Evolutionary conservation across 2,113 vertebrate species (phyloP), one percentile per base, ranked within the genome.

Genomic region (Paramormyrops kingsleyae): DNA sequence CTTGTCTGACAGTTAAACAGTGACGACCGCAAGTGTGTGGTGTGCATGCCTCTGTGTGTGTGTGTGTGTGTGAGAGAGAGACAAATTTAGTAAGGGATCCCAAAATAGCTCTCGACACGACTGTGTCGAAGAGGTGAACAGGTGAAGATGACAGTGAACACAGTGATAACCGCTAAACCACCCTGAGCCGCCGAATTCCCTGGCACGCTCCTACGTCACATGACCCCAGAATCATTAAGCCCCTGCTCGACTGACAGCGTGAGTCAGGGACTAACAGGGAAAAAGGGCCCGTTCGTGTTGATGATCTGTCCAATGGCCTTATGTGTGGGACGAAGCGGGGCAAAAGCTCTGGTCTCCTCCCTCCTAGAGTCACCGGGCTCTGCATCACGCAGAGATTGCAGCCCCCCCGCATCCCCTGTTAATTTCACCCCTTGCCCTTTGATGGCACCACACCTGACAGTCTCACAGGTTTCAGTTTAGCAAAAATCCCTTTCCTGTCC

Each of bases 251-350:
- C 19, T 46, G 88, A 80, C 88, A 89, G 87, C 6, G n/a, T 35
- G 47, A 70, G 56, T 49, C 49, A 50, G 12, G 49, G 24, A 8
- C 39, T 13, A 15, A 27, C 24, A 39, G 46, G 59, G 59, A 89
- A 88, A 85, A 88, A 89, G 84, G 59, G 47, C 46, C 49, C 21
- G n/a, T 88, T 88, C 24, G 59, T 84, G 47, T 66, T 49, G 52
- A 87, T 59, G 88, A 88, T 88, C 86, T 56, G 49, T 90, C 77
- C 86, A 90, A 88, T 84, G 88, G 19, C 89, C 84, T 89, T 88
- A 50, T 15, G 49, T 50, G 49, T 17, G 17, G 52, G 77, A 47
- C 46, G 5, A 27, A 88, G 31, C 1, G 0, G 70, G 70, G 13
- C 31, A 7, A 35, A 35, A 39, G 35, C 74, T 80, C 24, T 66